Conservation (phyloP, 2,113 vertebrate genomes). For the Catharus fuscescens region DNA sequence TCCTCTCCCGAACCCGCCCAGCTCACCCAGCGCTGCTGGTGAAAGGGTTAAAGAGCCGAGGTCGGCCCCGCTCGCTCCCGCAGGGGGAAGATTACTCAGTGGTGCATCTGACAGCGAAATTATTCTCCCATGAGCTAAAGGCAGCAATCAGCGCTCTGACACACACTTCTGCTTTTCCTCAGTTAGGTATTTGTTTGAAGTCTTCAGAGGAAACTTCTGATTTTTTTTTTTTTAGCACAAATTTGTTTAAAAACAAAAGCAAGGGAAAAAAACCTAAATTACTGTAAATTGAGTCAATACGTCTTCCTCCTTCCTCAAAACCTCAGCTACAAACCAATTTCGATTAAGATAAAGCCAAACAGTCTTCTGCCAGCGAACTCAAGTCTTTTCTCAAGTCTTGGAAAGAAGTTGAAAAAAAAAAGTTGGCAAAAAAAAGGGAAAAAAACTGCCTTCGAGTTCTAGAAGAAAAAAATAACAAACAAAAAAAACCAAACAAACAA, state of each 20-base stretch:
- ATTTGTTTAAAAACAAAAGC: conserved; percentile 50
- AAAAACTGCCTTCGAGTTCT: background rate
- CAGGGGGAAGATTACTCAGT: conserved; percentile 39
- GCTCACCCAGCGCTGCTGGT: background rate
- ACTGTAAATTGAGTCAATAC: conserved; percentile 17
- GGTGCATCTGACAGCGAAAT: conserved; percentile 64
- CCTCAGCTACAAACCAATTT: conserved; percentile 16
- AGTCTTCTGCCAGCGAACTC: background rate
- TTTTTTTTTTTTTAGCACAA: background rate
- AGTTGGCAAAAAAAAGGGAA: no score
- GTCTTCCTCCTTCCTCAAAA: background rate
- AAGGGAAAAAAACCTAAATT: background rate
- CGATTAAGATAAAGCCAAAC: background rate
- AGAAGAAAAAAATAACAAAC: background rate
- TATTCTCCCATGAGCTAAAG: conserved; percentile 65
- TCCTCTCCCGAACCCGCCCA: background rate
- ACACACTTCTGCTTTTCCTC: conserved; percentile 71
- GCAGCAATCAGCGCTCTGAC: conserved; percentile 65
- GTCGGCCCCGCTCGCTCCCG: background rate
- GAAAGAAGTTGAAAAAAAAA: background rate
- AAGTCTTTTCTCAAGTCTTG: background rate
- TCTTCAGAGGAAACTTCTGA: conserved; percentile 48
- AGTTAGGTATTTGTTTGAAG: conserved; percentile 53
- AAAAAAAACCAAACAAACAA: background rate
- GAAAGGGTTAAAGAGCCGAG: conserved; percentile 48